phyloP scores from a whole-genome alignment of 2,888 invertebrate species.

The Calameuta idolon region DNA sequence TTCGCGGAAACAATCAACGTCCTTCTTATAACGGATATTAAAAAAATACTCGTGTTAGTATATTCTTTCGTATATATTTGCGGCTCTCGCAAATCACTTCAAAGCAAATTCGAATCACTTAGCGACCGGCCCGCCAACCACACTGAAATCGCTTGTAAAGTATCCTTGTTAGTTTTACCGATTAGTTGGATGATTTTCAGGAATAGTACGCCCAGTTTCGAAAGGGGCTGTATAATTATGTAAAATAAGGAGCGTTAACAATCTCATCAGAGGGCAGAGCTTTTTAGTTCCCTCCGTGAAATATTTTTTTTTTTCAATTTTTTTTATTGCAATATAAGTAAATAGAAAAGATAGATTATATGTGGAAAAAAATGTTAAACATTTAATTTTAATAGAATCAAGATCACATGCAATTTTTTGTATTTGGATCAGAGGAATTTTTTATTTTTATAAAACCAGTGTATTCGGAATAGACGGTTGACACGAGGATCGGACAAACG shows the following conservation, averaged over 20 bases:
- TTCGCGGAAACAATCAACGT: not conserved
- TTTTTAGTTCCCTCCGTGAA: not conserved
- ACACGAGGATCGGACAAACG: not conserved
- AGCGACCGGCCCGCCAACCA: not conserved
- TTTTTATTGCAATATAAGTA: not conserved
- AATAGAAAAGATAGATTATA: not conserved
- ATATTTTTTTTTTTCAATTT: too few relatives aligned
- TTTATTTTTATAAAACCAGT: not conserved
- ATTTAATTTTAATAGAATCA: too few relatives aligned
- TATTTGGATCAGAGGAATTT: too few relatives aligned
- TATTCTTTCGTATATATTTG: not conserved
- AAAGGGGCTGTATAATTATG: not conserved
- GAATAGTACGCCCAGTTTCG: not conserved
- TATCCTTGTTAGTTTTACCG: not conserved
- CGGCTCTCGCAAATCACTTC: conserved; percentile 7
- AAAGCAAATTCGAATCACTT: conserved; percentile 9
- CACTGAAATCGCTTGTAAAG: not conserved
- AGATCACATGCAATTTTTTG: too few relatives aligned
- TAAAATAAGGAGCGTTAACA: not conserved
- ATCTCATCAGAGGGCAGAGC: not conserved
- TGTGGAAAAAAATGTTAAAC: too few relatives aligned
- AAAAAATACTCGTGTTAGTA: not conserved
- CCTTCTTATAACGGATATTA: not conserved
- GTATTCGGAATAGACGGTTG: not conserved
- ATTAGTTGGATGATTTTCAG: not conserved